Evolutionary conservation across 2,113 vertebrate species (phyloP), one percentile per base, ranked within the genome.

Genomic region (Hydrolagus affinis): DNA sequence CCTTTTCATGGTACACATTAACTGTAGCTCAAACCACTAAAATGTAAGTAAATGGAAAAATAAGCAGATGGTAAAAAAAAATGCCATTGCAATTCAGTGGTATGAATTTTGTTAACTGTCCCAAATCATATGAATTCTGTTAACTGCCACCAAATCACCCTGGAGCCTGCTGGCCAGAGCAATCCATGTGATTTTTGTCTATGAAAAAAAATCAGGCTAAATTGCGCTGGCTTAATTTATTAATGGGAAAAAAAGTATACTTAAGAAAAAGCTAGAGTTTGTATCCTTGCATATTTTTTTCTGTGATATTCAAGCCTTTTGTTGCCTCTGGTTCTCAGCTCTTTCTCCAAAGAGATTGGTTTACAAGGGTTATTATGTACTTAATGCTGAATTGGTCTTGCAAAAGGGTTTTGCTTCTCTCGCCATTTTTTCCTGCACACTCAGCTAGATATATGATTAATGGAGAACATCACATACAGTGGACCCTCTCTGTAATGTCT

Each of bases 381-480:
- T 83, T 62, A 83, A 83, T 10, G 15, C 30, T 83, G 60, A 83
- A 83, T 83, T 83, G 77, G 60, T 64, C 60, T 44, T 66, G 25
- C 25, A 30, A 66, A 66, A 19, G 19, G 28, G 17, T 83, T 66
- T 83, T 83, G 60, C 77, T 83, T 59, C 62, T 83, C 64, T 64
- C 17, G 25, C 77, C 15, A 30, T 15, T 64, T 83, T 9, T 30
- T 83, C 64, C 77, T 66, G 77, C 77, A 30, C 23, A 17, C 64
- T 83, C 60, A 66, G 59, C 60, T 62, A 12, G 60, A 83, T 66
- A 83, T 66, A 32, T 83, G 77, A 83, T 83, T 83, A 83, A 66
- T 66, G 17, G 60, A 30, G 60, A 83, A 64, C 14, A 83, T 83
- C 77, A 30, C 64, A 60, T 66, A 15, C 25, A 28, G 59, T 83